These are phyloP conservation scores for Phrynocephalus forsythii DNA, from an alignment of 2,797 vertebrate genomes.

Conservation along the genomic window DNA sequence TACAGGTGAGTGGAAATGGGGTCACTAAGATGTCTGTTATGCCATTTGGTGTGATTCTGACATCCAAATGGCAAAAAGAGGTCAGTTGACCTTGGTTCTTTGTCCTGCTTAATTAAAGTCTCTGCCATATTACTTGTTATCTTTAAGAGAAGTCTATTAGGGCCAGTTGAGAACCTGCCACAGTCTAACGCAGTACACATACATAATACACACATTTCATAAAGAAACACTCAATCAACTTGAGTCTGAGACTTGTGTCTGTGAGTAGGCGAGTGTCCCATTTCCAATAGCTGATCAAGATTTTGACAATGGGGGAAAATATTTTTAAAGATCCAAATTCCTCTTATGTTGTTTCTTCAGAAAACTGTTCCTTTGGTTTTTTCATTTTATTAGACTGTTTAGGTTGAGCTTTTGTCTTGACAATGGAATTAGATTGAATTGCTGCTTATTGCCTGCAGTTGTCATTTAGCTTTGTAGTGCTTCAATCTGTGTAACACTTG, in stretches of 20 bases:
- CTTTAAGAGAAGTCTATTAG: too few relatives aligned
- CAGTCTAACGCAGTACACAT: too few relatives aligned
- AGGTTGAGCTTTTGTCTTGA: background rate
- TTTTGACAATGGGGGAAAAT: background rate
- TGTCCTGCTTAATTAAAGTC: too few relatives aligned
- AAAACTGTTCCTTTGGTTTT: background rate
- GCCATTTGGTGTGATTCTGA: too few relatives aligned
- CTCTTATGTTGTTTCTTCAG: background rate
- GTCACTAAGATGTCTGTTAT: too few relatives aligned
- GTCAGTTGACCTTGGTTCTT: too few relatives aligned
- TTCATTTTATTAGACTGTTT: background rate
- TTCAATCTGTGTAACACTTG: background rate
- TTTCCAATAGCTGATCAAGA: background rate
- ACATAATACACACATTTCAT: too few relatives aligned
- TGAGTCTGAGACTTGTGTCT: background rate
- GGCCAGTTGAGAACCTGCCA: too few relatives aligned
- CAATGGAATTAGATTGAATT: background rate
- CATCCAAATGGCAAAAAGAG: too few relatives aligned
- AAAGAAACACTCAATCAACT: too few relatives aligned
- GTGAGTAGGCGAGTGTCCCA: background rate
- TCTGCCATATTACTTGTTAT: too few relatives aligned
- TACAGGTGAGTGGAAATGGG: too few relatives aligned
- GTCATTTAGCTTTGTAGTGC: slow-evolving; percentile 5
- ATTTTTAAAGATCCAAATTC: background rate
- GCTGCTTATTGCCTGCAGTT: background rate